A percentile compares a stretch with the other conserved stretches of the same genome.
phyloP scores from a whole-genome alignment of 2,888 invertebrate genomes.

The Mechanitis messenoides region DNA sequence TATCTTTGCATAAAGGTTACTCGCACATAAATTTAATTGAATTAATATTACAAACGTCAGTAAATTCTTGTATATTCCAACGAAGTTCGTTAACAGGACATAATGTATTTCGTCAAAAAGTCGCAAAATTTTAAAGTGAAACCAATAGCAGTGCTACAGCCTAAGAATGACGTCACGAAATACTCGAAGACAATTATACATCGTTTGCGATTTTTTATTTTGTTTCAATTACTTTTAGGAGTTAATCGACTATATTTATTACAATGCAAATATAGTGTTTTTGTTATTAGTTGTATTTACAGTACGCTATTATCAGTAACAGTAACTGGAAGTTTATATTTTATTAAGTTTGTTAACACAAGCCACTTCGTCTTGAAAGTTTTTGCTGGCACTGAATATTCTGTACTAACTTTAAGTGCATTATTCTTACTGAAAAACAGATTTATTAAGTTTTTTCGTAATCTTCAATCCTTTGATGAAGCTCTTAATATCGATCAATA shows the following conservation, averaged over 20 bases:
- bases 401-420: conserved; percentile 38
- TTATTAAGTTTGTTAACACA: conserved; percentile 19
- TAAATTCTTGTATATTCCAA: not conserved
- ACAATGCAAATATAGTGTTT: not conserved
- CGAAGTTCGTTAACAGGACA: not conserved
- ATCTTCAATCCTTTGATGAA: conserved; percentile 45
- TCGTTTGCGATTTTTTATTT: conserved; percentile 5
- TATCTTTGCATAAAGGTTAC: too few species aligned
- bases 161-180: not conserved
- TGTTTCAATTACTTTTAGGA: conserved; percentile 10
- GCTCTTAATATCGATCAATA: conserved; percentile 44
- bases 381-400: conserved; percentile 39
- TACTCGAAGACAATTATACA: not conserved
- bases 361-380: conserved; percentile 40
- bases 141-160: not conserved
- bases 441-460: conserved; percentile 39
- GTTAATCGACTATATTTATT: conserved; percentile 11
- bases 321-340: not conserved
- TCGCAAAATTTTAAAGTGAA: conserved; percentile 1
- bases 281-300: not conserved
- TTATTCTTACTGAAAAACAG: conserved; percentile 38
- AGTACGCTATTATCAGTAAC: not conserved
- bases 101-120: too few species aligned
- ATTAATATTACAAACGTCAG: too few species aligned
- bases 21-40: too few species aligned